A percentile compares a stretch with the other conserved stretches of the same genome.
Evolutionary conservation across 2,797 vertebrate genomes (phyloP).

Genomic region (Sebastes glaucus): DNA sequence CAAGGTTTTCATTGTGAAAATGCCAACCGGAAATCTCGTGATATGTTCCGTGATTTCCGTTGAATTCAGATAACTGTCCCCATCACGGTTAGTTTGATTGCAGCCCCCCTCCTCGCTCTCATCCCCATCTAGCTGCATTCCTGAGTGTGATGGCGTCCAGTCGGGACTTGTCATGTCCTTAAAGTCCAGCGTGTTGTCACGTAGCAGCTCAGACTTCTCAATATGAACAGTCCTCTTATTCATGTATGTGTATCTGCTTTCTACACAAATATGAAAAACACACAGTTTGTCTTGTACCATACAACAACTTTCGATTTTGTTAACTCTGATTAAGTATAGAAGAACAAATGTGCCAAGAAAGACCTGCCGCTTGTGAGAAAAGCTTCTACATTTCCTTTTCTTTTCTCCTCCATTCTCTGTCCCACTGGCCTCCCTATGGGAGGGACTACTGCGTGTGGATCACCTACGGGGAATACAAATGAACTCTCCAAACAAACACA

Average conservation of each 20-base stretch:
- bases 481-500: not conserved
- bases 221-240: too few relatives aligned
- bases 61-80: too few relatives aligned
- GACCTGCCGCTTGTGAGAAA: not conserved
- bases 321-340: not conserved
- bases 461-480: constrained; percentile 26
- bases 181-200: not conserved
- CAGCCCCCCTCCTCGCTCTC: not conserved
- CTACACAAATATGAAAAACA: not conserved
- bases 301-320: not conserved
- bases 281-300: too few relatives aligned
- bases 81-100: too few relatives aligned
- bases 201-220: not conserved
- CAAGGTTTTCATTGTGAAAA: constrained; percentile 7
- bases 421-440: constrained; percentile 29
- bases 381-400: not conserved
- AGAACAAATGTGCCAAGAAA: fast-evolving
- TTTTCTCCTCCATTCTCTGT: not conserved
- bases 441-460: constrained; percentile 56
- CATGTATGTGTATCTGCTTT: not conserved
- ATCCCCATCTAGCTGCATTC: not conserved
- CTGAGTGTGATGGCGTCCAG: not conserved
- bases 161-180: constrained; percentile 4
- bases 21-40: not conserved
- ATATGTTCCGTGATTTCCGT: not conserved